Conservation (phyloP, 2,888 invertebrate species). For the Melangyna quadrimaculata region DNA sequence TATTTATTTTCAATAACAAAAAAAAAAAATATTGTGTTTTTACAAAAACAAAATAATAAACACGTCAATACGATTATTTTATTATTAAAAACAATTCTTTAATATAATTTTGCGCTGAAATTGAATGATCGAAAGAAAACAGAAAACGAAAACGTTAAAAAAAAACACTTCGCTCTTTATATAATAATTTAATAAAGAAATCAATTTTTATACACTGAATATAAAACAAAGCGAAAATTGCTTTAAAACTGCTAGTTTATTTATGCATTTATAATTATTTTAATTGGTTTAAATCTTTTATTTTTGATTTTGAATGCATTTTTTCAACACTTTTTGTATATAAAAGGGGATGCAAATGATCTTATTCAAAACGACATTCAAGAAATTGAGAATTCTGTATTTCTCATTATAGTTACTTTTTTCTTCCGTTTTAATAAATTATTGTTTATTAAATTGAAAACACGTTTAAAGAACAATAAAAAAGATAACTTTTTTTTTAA, state of each 20-base stretch:
- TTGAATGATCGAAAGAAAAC: conserved; percentile 56
- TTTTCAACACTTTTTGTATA: conserved; percentile 39
- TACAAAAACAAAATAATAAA: conserved; percentile 35
- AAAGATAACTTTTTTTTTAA: background rate
- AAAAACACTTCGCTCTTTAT: background rate
- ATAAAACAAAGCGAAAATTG: conserved; percentile 17
- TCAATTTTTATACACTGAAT: conserved; percentile 45
- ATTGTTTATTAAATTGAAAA: background rate
- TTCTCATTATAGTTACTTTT: conserved; percentile 12
- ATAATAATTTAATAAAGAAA: conserved; percentile 3
- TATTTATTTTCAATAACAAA: conserved; percentile 15
- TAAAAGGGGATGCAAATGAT: conserved; percentile 36
- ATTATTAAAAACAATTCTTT: conserved; percentile 61
- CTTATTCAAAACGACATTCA: background rate
- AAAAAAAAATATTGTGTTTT: conserved; percentile 33
- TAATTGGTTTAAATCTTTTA: background rate
- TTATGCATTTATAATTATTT: conserved; percentile 6
- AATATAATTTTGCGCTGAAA: conserved; percentile 71
- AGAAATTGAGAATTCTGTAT: background rate
- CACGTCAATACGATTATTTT: conserved; percentile 47
- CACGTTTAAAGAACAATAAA: background rate
- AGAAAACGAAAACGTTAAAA: conserved; percentile 12
- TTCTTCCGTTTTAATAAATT: conserved; percentile 13
- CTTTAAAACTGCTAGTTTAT: conserved; percentile 47
- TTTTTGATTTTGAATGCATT: conserved; percentile 41